A percentile compares a stretch with the other conserved stretches of the same genome.
Conservation (phyloP, 2,888 invertebrate species). For the Diarsia rubi region DNA sequence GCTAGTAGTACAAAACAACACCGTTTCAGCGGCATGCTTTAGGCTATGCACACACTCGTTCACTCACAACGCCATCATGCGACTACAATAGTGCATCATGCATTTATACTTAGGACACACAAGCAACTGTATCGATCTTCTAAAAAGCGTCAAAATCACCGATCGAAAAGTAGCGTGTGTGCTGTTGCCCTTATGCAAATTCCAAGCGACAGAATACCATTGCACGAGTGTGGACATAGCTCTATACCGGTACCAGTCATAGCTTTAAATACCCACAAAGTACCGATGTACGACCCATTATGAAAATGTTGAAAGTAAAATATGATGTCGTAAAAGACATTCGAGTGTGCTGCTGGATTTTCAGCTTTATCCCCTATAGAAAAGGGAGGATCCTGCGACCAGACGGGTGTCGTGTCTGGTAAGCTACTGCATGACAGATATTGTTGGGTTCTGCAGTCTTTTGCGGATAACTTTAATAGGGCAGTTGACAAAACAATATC, state of each 20-base stretch:
- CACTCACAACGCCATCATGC: not conserved
- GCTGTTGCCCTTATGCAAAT: not conserved
- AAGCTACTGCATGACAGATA: too few species aligned
- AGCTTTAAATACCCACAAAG: conserved; percentile 10
- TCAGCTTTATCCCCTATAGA: not conserved
- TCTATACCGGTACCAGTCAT: conserved; percentile 14
- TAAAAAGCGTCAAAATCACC: too few species aligned
- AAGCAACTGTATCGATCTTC: too few species aligned
- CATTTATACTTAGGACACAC: too few species aligned
- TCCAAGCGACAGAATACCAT: not conserved
- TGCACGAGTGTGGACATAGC: conserved; percentile 27
- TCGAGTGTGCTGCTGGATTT: not conserved
- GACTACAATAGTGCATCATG: not conserved
- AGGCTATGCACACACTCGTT: conserved; percentile 23
- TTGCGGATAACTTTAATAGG: too few species aligned
- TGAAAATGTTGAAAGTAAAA: not conserved
- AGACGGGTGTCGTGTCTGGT: too few species aligned
- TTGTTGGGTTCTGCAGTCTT: too few species aligned
- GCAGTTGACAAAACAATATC: too few species aligned
- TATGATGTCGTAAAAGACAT: not conserved
- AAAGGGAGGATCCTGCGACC: too few species aligned
- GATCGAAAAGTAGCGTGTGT: too few species aligned
- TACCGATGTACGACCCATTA: not conserved
- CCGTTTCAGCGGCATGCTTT: conserved; percentile 11
- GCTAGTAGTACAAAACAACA: not conserved